Evolutionary conservation across 92 coral and sea anemone species (phyloP), one percentile per base, ranked within the genome.

Genomic region (Parazoanthus atlanticus): DNA sequence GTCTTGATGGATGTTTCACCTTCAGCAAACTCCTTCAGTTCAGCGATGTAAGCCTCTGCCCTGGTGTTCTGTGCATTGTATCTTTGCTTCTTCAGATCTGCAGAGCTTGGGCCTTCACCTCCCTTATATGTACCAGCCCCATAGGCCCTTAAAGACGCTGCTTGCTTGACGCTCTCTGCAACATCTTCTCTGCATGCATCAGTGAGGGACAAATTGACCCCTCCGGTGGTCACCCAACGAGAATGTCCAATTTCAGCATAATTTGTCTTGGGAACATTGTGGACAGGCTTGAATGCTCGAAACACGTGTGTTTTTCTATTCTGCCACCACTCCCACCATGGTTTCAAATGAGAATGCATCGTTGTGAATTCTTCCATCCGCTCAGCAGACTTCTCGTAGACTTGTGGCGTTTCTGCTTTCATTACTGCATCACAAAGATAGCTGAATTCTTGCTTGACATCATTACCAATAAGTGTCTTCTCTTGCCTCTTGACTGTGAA

Each of bases 291-390:
- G 76, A 83, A 89, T 34, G 88, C 91, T 6, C 88, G 28, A 54
- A 89, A 89, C 2, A 89, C 91, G 61, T 83, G 91, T 34, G 76
- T 31, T 56, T 84, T 23, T 31, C 91, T n/a, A 58, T 91, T 91
- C 11, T 81, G 86, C 93, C 91, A 91, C 93, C 91, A 91, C 52
- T 43, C 49, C 93, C 91, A 91, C 91, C 93, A 91, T 49, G 92
- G 47, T 47, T 86, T 41, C 34, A 86, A 74, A 73, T 90, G 92
- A 61, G 74, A 28, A 72, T 90, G 90, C 33, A 31, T 72, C 47
- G 30, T 34, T 13, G 80, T 31, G 61, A 86, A 90, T 47, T 67
- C 74, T 25, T 32, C 82, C 90, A 90, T 90, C 86, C 90, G 32
- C 80, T 90, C 92, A 72, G 90, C 80, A 38, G 92, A 86, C 72